Base-by-base conservation (phyloP, 2,888 invertebrate species). In the Trissoscelio sp. region DNA sequence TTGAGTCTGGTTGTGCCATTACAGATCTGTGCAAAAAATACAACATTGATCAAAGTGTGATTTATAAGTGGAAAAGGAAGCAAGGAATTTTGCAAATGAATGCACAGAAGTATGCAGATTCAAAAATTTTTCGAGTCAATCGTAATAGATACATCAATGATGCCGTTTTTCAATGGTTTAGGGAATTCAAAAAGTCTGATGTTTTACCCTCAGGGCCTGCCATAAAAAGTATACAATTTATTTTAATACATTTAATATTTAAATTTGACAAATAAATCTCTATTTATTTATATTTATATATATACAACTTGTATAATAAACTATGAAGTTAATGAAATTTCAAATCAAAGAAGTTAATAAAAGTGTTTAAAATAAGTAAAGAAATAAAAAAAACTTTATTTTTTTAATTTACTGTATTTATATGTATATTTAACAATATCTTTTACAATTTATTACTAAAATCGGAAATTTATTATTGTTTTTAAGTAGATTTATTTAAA, bases 31-130 rank as follows among this genome's bases (percentile, higher is more conserved):
- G 75, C 9, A 75, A 67, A 16, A 57, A 51, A 20, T 66, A 75
- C 18, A 67, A 75, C 18, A 75, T 75, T 7, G 53, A 77, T 22
- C 60, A 28, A 44, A 69, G 69, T 53, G 58, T 20, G 3, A 66
- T 74, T 58, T 67, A 67, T 22, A 75, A 66, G 44, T 73, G 73
- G 73, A 73, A 73, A 62, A 51, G 62, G n/a, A 73, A 73, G 20
- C 73, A 62, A 34, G 62, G 53, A 2, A 42, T 62, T 28, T 7
- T 73, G 5, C 51, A 73, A 24, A 53, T 42, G 51, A 73, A 73
- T 28, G 31, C 42, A 7, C 44, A 72, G 3, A 48, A 51, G 18
- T 9, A 60, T 28, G 58, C 42, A n/a, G 48, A 48, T n/a, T 39
- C 58, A 6, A 12, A 51, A n/a, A 34, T 57, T 34, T 0, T 70